Evolutionary conservation across 1,140 invertebrate species (phyloP), one percentile per base, ranked within the genome.

Genomic region (Copidosoma floridanum): DNA sequence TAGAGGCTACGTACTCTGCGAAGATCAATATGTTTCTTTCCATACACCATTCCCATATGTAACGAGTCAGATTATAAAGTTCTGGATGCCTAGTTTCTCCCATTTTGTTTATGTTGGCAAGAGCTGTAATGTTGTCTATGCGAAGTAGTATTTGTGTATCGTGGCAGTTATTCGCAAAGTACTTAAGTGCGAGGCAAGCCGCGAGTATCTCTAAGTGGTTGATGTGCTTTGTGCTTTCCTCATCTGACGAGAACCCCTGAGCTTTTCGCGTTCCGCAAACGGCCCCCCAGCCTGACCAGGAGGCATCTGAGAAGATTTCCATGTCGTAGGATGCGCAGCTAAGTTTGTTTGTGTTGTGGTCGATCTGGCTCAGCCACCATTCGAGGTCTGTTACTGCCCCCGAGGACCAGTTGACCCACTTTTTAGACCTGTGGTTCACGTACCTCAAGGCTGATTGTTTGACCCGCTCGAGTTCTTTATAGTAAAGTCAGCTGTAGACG

Each of bases 71-170:
- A 38, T 62, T 24, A 26, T 61, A 60, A 1, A 65, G 24, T 10
- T 50, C 3, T 3, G 38, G 24, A 51, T 51, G 57, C 32, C 54
- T 44, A 14, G 61, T 55, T 1, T n/a, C 65, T 1, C 62, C 59
- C 29, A 32, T 32, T 32, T 12, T 32, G 55, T 70, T 70, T 1
- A 70, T 60, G 23, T 64, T 66, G 1, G 66, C 38, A 44, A 69
- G 52, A 16, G 67, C 63, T 16, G 65, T 69, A 11, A 59, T 65
- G 38, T 67, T 69, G 55, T 69, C 67, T 6, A 70, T 54, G 21
- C 59, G 52, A 10, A 70, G 21, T 10, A 70, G 47, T 16, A 70
- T 63, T 35, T 72, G 71, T 70, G 71, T 68, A 59, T 69, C 60
- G 52, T 44, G 32, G 16, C 23, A 37, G 24, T 51, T 29, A 37